Evolutionary conservation across 2,797 vertebrate genomes (phyloP).

Genomic region (Siniperca scherzeri): DNA sequence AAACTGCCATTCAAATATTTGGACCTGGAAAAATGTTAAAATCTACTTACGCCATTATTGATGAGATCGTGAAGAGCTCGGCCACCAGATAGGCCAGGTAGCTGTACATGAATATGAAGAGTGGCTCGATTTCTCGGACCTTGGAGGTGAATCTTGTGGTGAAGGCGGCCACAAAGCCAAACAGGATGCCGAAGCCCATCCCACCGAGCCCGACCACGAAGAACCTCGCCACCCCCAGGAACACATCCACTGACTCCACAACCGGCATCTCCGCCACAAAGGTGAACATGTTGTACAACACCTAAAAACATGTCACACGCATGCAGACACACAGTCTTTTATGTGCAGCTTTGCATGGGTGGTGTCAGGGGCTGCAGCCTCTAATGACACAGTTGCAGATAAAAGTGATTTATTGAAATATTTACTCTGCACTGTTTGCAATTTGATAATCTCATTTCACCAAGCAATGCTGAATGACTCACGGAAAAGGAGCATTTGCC

Average conservation of each 20-base stretch:
- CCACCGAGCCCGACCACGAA: constrained; percentile 95
- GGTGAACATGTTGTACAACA: constrained; percentile 97
- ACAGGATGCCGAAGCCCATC: constrained; percentile 91
- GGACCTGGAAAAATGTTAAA: background rate
- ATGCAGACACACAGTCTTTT: background rate
- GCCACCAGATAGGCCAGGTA: constrained; percentile 96
- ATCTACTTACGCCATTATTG: constrained; percentile 97
- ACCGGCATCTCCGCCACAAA: constrained; percentile 93
- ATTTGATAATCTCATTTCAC: constrained; percentile 52
- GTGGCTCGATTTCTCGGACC: constrained; percentile 95
- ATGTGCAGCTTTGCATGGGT: constrained; percentile 14
- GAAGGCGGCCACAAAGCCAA: constrained; percentile 95
- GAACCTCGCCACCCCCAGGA: constrained; percentile 92
- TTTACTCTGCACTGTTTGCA: constrained; percentile 67
- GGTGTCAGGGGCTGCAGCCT: constrained; percentile 43
- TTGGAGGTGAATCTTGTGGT: constrained; percentile 96
- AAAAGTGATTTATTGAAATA: constrained; percentile 61
- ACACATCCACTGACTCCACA: constrained; percentile 92
- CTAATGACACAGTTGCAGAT: constrained; percentile 43
- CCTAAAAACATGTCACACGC: constrained; percentile 78
- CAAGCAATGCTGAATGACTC: constrained; percentile 36
- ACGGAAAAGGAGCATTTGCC: constrained; percentile 19
- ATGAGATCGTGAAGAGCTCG: constrained; percentile 95
- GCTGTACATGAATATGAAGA: constrained; percentile 98
- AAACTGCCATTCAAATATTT: background rate